Base-by-base conservation (phyloP, 23 tunicate species). In the Corella eumyota region DNA sequence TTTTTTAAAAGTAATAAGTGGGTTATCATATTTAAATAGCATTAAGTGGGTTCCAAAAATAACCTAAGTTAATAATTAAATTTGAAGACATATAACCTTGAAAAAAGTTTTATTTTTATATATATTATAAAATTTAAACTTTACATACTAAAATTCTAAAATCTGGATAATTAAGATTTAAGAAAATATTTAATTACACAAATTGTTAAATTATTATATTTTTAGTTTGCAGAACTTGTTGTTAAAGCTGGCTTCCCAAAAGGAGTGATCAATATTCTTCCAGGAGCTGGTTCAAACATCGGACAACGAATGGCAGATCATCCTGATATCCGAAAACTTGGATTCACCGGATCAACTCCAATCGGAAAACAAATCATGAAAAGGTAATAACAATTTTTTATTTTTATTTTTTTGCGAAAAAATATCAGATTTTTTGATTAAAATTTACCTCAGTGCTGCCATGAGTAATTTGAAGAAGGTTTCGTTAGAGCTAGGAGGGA, bases 351-450 rank as follows among this genome's bases (percentile, higher is more conserved):
- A 22, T 78, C 88, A 32, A 88, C 96, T 35, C 96, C 96, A 4
- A 88, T 88, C 50, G 96, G 96, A 55, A 88, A 88, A 34, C 82
- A 75, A 50, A 88, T 88, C 68, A 88, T 88, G 96, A 88, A 88
- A 48, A 88, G 96, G 96, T 78, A 34, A 3, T 19, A 26, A 30
- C 0, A 28, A 7, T 1, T 20, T 4, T 28, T 28, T 6, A n/a
- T n/a, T n/a, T 40, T 40, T 40, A 15, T 40, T 40, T 40, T 40
- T 40, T 40, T 40, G 48, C 48, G 15, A 11, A 11, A 9, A 40
- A 40, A 15, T 9, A 9, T 40, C 11, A 40, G 11, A 9, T 40
- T 40, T 11, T 9, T 15, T 9, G 11, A 40, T 40, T 15, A 40
- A 9, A 40, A 9, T 40, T 40, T 40, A 40, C 15, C 11, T 9